phyloP scores from a whole-genome alignment of 2,888 invertebrate genomes.

The Gastrophysa polygoni region DNA sequence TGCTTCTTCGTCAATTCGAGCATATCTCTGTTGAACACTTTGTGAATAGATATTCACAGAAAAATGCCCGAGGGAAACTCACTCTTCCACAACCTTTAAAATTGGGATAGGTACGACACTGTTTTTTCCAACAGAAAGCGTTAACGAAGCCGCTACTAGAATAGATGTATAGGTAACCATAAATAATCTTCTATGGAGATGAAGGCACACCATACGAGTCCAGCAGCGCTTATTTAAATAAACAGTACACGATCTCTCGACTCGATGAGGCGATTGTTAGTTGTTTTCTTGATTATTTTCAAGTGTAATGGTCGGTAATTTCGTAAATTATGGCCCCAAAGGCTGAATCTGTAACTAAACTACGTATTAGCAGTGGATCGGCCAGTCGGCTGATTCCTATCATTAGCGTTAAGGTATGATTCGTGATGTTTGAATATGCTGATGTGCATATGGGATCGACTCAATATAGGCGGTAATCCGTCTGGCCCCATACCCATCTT shows the following conservation, averaged over 20 bases:
- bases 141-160: slow-evolving; percentile 41
- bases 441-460: slow-evolving; percentile 47
- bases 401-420: slow-evolving; percentile 60
- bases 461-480: no score
- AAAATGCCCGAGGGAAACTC: no score
- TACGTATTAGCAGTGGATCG: slow-evolving; percentile 69
- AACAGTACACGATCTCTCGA: slow-evolving; percentile 56
- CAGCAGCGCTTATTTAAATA: slow-evolving; percentile 55
- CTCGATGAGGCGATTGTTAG: slow-evolving; percentile 53
- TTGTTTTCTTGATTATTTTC: slow-evolving; percentile 60
- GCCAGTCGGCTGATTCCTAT: slow-evolving; percentile 64
- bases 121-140: slow-evolving; percentile 34
- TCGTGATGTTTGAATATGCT: slow-evolving; percentile 62
- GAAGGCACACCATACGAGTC: neutral
- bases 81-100: no score
- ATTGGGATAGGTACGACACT: neutral
- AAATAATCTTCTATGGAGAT: slow-evolving; percentile 31
- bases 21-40: no score
- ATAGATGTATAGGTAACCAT: slow-evolving; percentile 16
- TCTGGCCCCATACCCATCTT: no score
- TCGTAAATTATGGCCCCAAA: slow-evolving; percentile 65
- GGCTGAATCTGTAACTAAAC: slow-evolving; percentile 69
- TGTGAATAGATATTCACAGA: no score
- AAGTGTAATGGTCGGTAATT: slow-evolving; percentile 61
- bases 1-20: no score